These are phyloP conservation scores for Chesias legatella DNA, from an alignment of 2,888 invertebrate species.

Conservation along the genomic window DNA sequence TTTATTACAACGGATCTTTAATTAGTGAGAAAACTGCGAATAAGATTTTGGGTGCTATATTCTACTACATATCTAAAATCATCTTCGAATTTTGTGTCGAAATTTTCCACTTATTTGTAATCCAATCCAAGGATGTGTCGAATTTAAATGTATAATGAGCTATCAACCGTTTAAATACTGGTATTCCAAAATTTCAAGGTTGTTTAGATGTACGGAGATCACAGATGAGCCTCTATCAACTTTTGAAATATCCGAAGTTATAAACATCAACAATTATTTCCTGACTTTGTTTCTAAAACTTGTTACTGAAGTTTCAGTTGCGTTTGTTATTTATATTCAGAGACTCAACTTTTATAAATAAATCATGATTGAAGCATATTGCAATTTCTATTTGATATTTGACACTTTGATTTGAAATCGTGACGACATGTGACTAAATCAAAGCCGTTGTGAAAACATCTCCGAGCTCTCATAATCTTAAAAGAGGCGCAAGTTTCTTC, in stretches of 20 bases:
- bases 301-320: no score
- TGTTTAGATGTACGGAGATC: slow-evolving; percentile 21
- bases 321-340: no score
- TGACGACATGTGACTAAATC: slow-evolving; percentile 9
- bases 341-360: no score
- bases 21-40: no score
- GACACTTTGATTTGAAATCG: slow-evolving; percentile 1
- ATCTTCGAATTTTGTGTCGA: neutral
- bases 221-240: slow-evolving; percentile 9
- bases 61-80: no score
- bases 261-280: no score
- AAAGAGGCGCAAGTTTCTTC: no score
- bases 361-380: slow-evolving; percentile 7
- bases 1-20: no score
- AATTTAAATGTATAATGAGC: slow-evolving; percentile 45
- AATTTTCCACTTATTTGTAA: slow-evolving; percentile 30
- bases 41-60: no score
- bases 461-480: no score
- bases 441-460: slow-evolving; percentile 4
- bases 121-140: slow-evolving; percentile 44
- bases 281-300: no score
- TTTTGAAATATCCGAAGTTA: no score
- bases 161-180: slow-evolving; percentile 23
- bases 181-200: slow-evolving; percentile 19
- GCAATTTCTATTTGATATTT: slow-evolving; percentile 12